phyloP scores from a whole-genome alignment of 2,797 vertebrate genomes.

The Alcedo atthis region DNA sequence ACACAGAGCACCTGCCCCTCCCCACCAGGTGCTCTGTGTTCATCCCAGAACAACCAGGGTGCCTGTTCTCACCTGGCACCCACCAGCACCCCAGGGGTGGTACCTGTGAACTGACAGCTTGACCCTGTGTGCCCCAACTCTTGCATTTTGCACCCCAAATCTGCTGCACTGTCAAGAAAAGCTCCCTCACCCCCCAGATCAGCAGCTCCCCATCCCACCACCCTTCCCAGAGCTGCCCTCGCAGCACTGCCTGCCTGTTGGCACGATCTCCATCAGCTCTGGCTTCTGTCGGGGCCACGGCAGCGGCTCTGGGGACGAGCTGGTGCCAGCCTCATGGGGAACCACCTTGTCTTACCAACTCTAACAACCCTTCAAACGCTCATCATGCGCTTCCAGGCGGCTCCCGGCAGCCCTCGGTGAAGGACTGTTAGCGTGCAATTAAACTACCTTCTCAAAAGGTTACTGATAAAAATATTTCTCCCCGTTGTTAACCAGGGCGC shows the following conservation, averaged over 20 bases:
- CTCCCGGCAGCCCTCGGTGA: neutral
- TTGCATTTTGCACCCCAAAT: accelerated
- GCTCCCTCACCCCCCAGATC: too few species aligned
- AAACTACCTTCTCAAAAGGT: conserved; percentile 35
- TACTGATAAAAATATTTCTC: neutral
- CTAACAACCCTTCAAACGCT: neutral
- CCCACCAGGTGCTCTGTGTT: neutral
- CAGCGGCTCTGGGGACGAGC: neutral
- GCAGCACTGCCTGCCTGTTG: accelerated
- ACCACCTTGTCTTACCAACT: neutral
- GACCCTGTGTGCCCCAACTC: accelerated
- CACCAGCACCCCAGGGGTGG: neutral
- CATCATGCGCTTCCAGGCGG: neutral
- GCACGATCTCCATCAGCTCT: accelerated
- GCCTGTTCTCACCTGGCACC: accelerated
- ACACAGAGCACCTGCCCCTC: neutral
- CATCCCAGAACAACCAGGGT: neutral
- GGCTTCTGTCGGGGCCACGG: accelerated
- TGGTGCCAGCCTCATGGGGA: accelerated
- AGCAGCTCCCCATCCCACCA: accelerated
- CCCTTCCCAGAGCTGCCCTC: neutral
- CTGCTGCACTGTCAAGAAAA: accelerated
- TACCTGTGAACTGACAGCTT: accelerated
- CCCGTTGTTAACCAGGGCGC: neutral
- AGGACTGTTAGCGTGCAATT: neutral